Evolutionary conservation across 1,140 invertebrate species (phyloP), one percentile per base, ranked within the genome.

Genomic region (Scylla paramamosain): DNA sequence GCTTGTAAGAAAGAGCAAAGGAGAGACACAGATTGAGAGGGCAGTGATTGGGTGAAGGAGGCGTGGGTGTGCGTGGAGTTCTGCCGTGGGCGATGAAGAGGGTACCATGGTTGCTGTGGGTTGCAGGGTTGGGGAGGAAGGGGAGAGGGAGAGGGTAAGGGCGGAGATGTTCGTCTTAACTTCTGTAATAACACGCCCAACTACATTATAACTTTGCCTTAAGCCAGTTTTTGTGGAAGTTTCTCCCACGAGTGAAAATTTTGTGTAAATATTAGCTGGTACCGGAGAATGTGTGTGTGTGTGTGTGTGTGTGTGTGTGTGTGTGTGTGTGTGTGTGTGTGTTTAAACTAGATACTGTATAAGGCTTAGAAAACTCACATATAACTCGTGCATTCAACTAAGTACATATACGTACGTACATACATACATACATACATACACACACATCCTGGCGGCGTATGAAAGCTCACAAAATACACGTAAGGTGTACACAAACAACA

Each of bases 161-260:
- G 67, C 12, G 67, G 67, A 77, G n/a, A n/a, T 25, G 16, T 77
- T 77, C 67, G 20, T 59, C 67, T 77, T 77, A 77, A 77, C 67
- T 77, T 77, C n/a, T n/a, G 67, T 77, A 77, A 77, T 77, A 77
- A 77, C 67, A 77, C 67, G 67, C 16, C 67, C 67, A 77, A 77
- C 67, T 77, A 77, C 67, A 77, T 77, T 77, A 77, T 77, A 77
- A 77, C 67, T 77, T 77, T n/a, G 67, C 67, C 67, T 77, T 77
- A 77, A 77, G 67, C 67, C 67, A 77, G 67, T 77, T 77, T 77
- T 77, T 77, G 67, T 77, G 67, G 20, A 77, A 77, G 67, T 77
- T 77, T 77, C 67, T 77, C 67, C 20, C 67, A n/a, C 6, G 67
- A 77, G 67, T 77, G 52, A 77, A 77, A 77, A 77, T 77, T 77